Percentiles rank a stretch among this genome's conserved stretches.
These are phyloP conservation scores for Laspeyria flexula DNA, from an alignment of 2,888 invertebrate genomes.

Conservation along the genomic window DNA sequence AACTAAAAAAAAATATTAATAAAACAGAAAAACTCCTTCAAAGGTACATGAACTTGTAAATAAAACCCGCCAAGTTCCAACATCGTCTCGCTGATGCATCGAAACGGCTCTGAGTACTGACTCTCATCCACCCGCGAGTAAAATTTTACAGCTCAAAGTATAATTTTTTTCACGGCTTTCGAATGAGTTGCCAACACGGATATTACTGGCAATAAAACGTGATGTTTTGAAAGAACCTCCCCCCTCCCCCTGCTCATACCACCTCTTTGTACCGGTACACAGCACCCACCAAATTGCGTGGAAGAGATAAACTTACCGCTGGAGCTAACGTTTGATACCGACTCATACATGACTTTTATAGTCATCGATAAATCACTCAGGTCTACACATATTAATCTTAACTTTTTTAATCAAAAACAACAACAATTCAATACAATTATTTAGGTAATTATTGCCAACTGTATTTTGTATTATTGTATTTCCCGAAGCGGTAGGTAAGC, in stretches of 20 bases:
- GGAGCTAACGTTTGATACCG: constrained; percentile 12
- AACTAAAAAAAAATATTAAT: no score
- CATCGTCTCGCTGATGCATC: not conserved
- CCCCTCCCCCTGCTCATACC: not conserved
- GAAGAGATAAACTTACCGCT: constrained; percentile 56
- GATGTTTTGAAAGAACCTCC: constrained; percentile 30
- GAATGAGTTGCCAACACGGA: constrained; percentile 21
- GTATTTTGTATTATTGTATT: no score
- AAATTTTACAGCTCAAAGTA: constrained; percentile 3
- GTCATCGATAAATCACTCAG: not conserved
- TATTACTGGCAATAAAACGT: constrained; percentile 34
- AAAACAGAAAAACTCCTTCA: not conserved
- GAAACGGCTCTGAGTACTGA: not conserved
- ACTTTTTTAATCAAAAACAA: no score
- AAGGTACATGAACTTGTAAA: not conserved
- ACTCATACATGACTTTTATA: constrained; percentile 4
- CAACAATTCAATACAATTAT: no score
- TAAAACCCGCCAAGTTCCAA: not conserved
- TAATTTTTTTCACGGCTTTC: constrained; percentile 12
- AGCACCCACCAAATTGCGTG: constrained; percentile 51
- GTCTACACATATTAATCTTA: not conserved
- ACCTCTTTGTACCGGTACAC: not conserved
- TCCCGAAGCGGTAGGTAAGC: no score
- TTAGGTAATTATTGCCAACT: no score
- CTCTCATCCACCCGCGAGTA: not conserved